Evolutionary conservation across 2,797 vertebrate species (phyloP), one percentile per base, ranked within the genome.

Genomic region (Chaetophractus vellerosus): DNA sequence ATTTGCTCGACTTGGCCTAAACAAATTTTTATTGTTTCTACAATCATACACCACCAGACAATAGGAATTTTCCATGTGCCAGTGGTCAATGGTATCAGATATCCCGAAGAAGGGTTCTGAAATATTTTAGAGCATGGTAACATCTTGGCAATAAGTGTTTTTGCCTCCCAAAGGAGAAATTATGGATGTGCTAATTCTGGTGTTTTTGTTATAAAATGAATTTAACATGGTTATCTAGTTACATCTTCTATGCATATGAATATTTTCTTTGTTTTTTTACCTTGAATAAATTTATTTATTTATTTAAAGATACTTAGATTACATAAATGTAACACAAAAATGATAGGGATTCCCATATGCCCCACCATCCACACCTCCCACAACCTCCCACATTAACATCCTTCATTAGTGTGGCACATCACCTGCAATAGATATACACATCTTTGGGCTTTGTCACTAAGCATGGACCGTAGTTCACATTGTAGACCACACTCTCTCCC

Each of bases 51-150:
- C 21, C 2, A 12, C 81, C 36, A 80, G 48, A 90, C 41, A 82
- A 8, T 1, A 75, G 48, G 45, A 83, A 89, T 5, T 84, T 94
- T 84, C 21, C n/a, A 78, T 45, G 6, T 31, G 21, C 81, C 55
- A 80, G 9, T 74, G 68, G 36, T 75, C 45, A 57, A 11, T 36
- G 2, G 19, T 74, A 45, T 91, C 16, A 84, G 71, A 81, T 93
- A 75, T 68, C 71, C 55, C 23, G 84, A 31, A 64, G 64, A 80
- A 84, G 15, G 1, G 2, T 85, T 85, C 38, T 95, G 85, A 96
- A 96, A 85, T 75, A 79, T n/a, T 93, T 91, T 88, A 52, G 88
- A 84, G 48, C 48, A 33, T 93, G 48, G 6, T 68, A 82, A 31
- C 45, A 88, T 84, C 9, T 71, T 85, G 90, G 24, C 26, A 85